Percentiles rank a stretch among this genome's conserved stretches.
These are phyloP conservation scores for Mesaphorura yosii DNA, from an alignment of 1,140 invertebrate species.

Conservation along the genomic window DNA sequence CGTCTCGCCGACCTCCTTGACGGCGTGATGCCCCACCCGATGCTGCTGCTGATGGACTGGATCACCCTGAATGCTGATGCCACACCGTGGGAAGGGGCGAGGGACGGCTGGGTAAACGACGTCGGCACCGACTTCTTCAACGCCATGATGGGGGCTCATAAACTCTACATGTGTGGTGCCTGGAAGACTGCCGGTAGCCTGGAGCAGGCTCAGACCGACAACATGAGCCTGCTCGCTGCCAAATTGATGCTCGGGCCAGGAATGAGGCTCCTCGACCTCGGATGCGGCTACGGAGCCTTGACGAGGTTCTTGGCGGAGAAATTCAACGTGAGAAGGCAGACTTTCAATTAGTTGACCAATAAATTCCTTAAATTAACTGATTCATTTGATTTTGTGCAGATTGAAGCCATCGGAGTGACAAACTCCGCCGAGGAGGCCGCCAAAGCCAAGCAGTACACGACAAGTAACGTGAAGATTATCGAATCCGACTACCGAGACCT, in stretches of 20 bases:
- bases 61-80: background rate
- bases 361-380: background rate
- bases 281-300: background rate
- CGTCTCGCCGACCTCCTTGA: background rate
- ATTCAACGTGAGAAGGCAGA: background rate
- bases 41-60: no score
- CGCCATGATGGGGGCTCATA: background rate
- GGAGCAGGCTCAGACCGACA: background rate
- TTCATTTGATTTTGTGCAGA: no score
- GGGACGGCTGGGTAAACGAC: no score
- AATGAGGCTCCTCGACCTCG: background rate
- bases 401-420: no score
- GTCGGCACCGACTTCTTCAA: no score
- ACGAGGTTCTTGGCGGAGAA: background rate
- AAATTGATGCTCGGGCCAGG: background rate
- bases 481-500: background rate
- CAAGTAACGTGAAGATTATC: background rate
- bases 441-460: background rate
- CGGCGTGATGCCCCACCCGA: background rate
- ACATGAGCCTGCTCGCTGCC: background rate
- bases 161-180: background rate
- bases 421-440: no score
- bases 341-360: no score
- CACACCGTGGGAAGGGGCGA: background rate
- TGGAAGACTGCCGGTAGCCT: background rate